Base-by-base conservation (phyloP, 2,888 invertebrate species). In the Rugalucina vietnamica region DNA sequence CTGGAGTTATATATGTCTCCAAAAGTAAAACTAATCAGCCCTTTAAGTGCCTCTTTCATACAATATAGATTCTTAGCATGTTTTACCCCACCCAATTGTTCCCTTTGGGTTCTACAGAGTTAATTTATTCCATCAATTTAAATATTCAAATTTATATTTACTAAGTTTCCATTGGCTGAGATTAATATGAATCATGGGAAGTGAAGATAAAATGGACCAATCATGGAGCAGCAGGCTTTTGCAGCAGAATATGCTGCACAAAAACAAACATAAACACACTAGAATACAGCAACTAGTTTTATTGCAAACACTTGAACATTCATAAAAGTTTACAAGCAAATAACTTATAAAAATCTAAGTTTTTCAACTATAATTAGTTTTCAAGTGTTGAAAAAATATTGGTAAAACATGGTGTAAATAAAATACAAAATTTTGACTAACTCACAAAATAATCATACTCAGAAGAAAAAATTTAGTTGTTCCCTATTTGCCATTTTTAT, bases 201-300 rank as follows among this genome's bases (percentile, higher is more conserved):
- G 60, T 81, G 57, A 34, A 37, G 71, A 74, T 76, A 54, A 29
- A 77, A 79, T 76, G 69, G 76, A 79, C 76, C 83, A 76, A 77
- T 82, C 77, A 85, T 83, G 88, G 88, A 88, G 88, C 88, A 88
- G 85, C 88, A 88, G 88, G 84, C 88, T 84, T 79, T 65, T 77
- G 82, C 85, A 81, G 79, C 84, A 80, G 82, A 75, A 74, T 60
- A 71, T 71, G 88, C 78, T 80, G 82, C 85, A 88, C 82, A 84
- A 75, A 82, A 88, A 83, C 85, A 87, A 73, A 88, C 85, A 84
- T 79, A 82, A 81, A 86, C 72, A 83, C 79, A 82, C 57, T 82
- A 82, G 85, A 77, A 81, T 79, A 75, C 83, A 85, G 85, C 85
- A 82, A 82, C 85, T 85, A 85, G 69, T 21, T 88, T 88, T 88